Evolutionary conservation across 2,113 vertebrate species (phyloP), one percentile per base, ranked within the genome.

Genomic region (Numenius arquata): DNA sequence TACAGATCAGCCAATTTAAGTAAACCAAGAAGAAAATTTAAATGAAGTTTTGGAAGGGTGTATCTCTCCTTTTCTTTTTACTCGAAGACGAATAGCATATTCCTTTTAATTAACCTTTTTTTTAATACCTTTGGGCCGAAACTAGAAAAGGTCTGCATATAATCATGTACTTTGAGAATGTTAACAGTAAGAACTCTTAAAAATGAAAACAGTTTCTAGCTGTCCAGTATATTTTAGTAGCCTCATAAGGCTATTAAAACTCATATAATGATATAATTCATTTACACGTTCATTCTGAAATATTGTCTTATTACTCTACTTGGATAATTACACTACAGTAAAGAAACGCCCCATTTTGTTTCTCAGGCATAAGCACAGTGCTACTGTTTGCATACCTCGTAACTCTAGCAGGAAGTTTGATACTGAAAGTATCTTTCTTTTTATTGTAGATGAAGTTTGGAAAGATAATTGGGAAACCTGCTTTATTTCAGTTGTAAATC

Each of bases 401-500:
- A 47, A 78, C 17, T 55, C 20, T 56, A 58, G 41, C 48, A 65
- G 34, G 15, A 84, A 55, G 6, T 53, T 72, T 68, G 48, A 32
- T 90, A 40, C 7, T 58, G 32, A 80, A 82, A 65, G 3, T 12
- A 20, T 43, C 3, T 66, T 17, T 52, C 52, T n/a, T 41, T 63
- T 74, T 41, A 36, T 71, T 71, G 16, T 38, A 61, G 30, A 18
- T 77, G 52, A 74, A 88, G 80, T 86, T 88, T 74, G 19, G 56
- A 48, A 88, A 50, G 29, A 59, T 85, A 70, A 79, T 80, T 85
- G n/a, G 52, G 63, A 90, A 85, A 27, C 4, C 8, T 74, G 2
- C 47, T 95, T 91, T 88, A 79, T 83, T 94, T 88, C 15, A 70
- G 12, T 52, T 90, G 55, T 65, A 59, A 90, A 74, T 93, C 79